A percentile compares a stretch with the other conserved stretches of the same genome.
phyloP scores from a whole-genome alignment of 2,113 vertebrate genomes.

The Dryoscopus gambensis region DNA sequence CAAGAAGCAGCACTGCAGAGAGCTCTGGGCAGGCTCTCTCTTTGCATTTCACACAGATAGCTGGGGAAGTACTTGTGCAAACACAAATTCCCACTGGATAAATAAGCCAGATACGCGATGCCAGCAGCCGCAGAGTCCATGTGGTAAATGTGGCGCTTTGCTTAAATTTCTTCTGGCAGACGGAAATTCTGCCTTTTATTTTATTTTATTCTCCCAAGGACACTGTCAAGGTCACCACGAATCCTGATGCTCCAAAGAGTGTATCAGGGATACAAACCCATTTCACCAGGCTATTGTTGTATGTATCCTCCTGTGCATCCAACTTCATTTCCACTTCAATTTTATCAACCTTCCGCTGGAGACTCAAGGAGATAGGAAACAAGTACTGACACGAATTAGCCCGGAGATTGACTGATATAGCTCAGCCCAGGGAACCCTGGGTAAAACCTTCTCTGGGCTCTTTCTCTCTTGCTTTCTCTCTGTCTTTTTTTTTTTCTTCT shows the following conservation, averaged over 20 bases:
- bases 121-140: neutral
- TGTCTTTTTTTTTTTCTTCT: neutral
- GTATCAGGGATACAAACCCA: constrained; percentile 78
- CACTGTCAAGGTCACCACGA: constrained; percentile 83
- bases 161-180: neutral
- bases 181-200: constrained; percentile 26
- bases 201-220: constrained; percentile 75
- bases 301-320: constrained; percentile 85
- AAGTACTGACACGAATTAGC: constrained; percentile 94
- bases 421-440: constrained; percentile 83
- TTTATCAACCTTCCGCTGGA: constrained; percentile 93
- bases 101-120: rapidly evolving
- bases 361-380: constrained; percentile 92
- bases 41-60: neutral
- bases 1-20: neutral
- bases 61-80: neutral
- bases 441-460: constrained; percentile 67
- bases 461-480: constrained; percentile 14
- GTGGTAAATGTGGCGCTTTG: neutral
- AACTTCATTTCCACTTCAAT: constrained; percentile 99
- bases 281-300: constrained; percentile 78
- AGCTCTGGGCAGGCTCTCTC: neutral
- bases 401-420: constrained; percentile 91
- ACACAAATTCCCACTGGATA: neutral
- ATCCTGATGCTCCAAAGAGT: constrained; percentile 69